Conservation (phyloP, 2,113 vertebrate species). For the Argyrosomus japonicus region DNA sequence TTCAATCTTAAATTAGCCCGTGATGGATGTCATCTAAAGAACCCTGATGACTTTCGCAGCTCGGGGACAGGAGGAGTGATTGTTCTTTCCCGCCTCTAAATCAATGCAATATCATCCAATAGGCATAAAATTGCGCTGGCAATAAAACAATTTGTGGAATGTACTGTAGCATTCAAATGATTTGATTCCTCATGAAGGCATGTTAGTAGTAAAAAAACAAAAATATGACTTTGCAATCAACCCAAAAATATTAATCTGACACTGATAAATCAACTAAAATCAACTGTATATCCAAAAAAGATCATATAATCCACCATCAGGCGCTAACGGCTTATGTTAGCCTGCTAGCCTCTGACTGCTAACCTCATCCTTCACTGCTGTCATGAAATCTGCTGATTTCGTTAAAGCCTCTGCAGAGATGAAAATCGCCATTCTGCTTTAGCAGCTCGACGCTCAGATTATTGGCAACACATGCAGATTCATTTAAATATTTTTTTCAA, state of each 20-base stretch:
- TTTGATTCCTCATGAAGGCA: background rate
- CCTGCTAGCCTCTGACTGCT: slow-evolving; percentile 15
- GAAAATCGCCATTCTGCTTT: slow-evolving; percentile 53
- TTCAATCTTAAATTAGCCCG: slow-evolving; percentile 47
- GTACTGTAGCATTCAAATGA: slow-evolving; percentile 16
- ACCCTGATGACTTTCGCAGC: slow-evolving; percentile 41
- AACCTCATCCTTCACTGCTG: slow-evolving; percentile 45
- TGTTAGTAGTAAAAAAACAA: background rate
- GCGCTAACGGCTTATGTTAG: slow-evolving; percentile 19
- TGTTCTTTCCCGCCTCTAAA: slow-evolving; percentile 39
- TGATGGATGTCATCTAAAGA: slow-evolving; percentile 53
- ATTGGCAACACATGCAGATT: slow-evolving; percentile 58
- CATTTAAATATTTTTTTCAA: slow-evolving; percentile 77
- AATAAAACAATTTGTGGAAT: slow-evolving; percentile 55
- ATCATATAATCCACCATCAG: background rate
- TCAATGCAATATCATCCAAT: slow-evolving; percentile 53
- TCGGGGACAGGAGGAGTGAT: slow-evolving; percentile 8
- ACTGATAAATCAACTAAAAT: slow-evolving; percentile 4
- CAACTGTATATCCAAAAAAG: background rate
- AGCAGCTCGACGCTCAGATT: slow-evolving; percentile 43
- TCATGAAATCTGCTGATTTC: slow-evolving; percentile 43
- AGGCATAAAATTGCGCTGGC: slow-evolving; percentile 15
- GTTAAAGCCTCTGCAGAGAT: slow-evolving; percentile 52
- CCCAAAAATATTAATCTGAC: background rate
- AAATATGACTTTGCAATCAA: slow-evolving; percentile 9